These are phyloP conservation scores for Acanthopagrus latus DNA, from an alignment of 2,797 vertebrate species.

Conservation along the genomic window DNA sequence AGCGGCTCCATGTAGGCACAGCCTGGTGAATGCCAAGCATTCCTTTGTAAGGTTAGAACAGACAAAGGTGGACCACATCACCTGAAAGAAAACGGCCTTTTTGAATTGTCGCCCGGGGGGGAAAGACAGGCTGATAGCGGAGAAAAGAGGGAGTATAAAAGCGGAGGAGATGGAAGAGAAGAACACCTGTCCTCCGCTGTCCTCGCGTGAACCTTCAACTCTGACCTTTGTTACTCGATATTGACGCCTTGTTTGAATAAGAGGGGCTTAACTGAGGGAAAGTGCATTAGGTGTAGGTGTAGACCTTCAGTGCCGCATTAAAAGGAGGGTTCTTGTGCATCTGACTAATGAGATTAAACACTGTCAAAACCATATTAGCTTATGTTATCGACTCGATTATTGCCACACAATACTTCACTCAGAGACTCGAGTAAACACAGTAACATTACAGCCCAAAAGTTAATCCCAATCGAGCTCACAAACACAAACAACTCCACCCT, in stretches of 20 bases:
- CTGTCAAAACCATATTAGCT: slow-evolving; percentile 55
- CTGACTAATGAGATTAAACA: slow-evolving; percentile 33
- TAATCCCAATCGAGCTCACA: slow-evolving; percentile 67
- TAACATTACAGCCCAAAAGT: slow-evolving; percentile 42
- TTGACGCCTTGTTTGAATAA: slow-evolving; percentile 41
- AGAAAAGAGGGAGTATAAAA: slow-evolving; percentile 60
- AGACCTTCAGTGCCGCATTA: slow-evolving; percentile 26
- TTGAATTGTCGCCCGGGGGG: slow-evolving; percentile 66
- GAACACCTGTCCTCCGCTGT: slow-evolving; percentile 67
- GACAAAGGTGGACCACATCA: slow-evolving; percentile 80
- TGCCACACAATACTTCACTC: slow-evolving; percentile 45
- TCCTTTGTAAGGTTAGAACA: slow-evolving; percentile 84
- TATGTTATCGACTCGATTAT: slow-evolving; percentile 1
- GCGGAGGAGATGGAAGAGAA: slow-evolving; percentile 45
- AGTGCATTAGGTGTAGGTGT: slow-evolving; percentile 19
- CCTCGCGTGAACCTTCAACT: slow-evolving; percentile 66
- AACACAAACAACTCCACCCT: slow-evolving; percentile 74
- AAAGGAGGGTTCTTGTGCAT: slow-evolving; percentile 29
- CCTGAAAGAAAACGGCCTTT: slow-evolving; percentile 74
- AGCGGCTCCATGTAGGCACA: slow-evolving; percentile 50
- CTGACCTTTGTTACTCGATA: slow-evolving; percentile 65
- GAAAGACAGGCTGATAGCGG: slow-evolving; percentile 49
- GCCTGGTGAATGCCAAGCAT: slow-evolving; percentile 82
- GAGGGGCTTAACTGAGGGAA: slow-evolving; percentile 36
- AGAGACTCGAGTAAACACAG: slow-evolving; percentile 55